Base-by-base conservation (phyloP, 2,113 vertebrate species). In the Daboia siamensis region DNA sequence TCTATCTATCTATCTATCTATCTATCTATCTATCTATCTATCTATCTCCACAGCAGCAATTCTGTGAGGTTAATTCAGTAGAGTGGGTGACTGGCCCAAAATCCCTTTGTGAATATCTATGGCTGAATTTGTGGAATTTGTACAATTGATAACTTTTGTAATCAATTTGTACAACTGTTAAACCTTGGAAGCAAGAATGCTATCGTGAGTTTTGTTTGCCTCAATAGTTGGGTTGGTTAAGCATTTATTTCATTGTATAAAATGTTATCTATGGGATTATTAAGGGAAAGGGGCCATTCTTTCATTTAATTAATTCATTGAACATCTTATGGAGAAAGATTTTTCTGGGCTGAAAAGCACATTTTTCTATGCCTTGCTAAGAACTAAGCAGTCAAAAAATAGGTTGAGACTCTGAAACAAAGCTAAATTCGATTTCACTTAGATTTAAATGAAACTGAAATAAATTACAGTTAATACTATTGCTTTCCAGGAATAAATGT, bases 101-200 rank as follows among this genome's bases (percentile, higher is more conserved):
- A 20, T 56, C 17, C 15, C 55, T 56, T 20, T 15, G 12, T 56
- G 55, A 56, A 56, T 21, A 56, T 56, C 55, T 20, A 20, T 56
- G 55, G 55, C 55, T 56, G 55, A 56, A 56, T 5, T 3, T 56
- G 17, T 56, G 55, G 55, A 69, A 29, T 90, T 13, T 85, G 55
- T 51, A 0, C 23, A 44, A 61, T n/a, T 91, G 15, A 11, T 57
- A 93, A 95, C 69, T 84, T 51, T 51, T 10, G 48, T 51, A 51
- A 51, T 51, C 48, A 10, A 51, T 51, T 51, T 51, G 48, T 51
- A 51, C 48, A 51, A 51, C 9, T 8, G 9, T 51, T 51, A 51
- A 51, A 51, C 91, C 69, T 94, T 92, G 90, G 59, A 39, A 8
- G 3, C 56, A 93, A 93, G 87, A 44, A 88, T 20, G n/a, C 51